Evolutionary conservation across 2,797 vertebrate genomes (phyloP).

Genomic region (Eospalax fontanierii): DNA sequence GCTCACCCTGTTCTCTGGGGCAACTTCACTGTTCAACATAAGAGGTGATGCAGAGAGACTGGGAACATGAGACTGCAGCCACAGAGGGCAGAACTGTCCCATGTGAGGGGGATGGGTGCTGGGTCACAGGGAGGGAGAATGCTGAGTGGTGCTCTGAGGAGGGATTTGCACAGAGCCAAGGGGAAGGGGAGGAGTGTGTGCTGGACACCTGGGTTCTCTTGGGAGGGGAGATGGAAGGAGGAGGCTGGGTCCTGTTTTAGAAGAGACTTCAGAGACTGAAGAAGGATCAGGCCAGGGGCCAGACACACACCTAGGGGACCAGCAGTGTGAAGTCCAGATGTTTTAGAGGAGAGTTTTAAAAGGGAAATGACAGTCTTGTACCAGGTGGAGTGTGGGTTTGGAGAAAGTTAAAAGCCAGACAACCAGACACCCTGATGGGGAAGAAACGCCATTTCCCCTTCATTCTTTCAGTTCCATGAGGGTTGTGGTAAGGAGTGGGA

Average conservation of each 20-base stretch:
- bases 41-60: background rate
- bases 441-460: background rate
- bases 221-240: constrained; percentile 35
- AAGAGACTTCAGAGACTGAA: constrained; percentile 54
- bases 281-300: constrained; percentile 35
- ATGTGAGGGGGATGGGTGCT: background rate
- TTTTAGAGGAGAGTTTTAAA: constrained; percentile 65
- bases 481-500: constrained; percentile 71
- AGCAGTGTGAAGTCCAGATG: constrained; percentile 60
- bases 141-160: background rate
- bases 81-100: background rate
- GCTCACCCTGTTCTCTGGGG: background rate
- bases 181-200: constrained; percentile 3
- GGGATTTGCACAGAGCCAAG: background rate
- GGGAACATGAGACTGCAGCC: background rate
- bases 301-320: constrained; percentile 64
- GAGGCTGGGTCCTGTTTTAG: constrained; percentile 45
- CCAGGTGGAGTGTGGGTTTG: background rate
- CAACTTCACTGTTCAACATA: background rate
- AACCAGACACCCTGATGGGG: background rate
- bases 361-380: constrained; percentile 28
- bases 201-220: constrained; percentile 79
- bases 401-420: constrained; percentile 37
- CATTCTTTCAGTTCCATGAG: constrained; percentile 2
- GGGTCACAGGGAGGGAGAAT: background rate